Evolutionary conservation across 2,113 vertebrate species (phyloP), one percentile per base, ranked within the genome.

Genomic region (Seriola rivoliana): DNA sequence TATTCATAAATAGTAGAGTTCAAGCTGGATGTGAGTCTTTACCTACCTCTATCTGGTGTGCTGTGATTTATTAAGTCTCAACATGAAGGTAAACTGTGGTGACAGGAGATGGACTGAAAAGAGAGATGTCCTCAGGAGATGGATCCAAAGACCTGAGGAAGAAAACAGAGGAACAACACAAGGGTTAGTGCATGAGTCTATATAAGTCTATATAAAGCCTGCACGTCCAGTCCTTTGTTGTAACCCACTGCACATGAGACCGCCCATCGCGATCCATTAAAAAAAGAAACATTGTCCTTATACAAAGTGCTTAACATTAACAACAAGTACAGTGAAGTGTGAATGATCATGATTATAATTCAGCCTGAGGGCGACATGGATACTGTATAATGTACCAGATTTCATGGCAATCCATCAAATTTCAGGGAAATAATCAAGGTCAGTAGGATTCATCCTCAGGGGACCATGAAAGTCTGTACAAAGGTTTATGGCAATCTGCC

Each of bases 11-110:
- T 2, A 44, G 8, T 23, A 52, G 29, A 50, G 29, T 71, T 32
- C 25, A 60, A 67, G 14, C 0, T 50, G 16, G 13, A 17, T 5
- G 16, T 32, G n/a, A 73, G 36, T 9, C 13, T 4, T 25, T 32
- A 19, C 91, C 52, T 85, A 93, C 93, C 90, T 94, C 75, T 94
- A 89, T 85, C 76, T 88, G 82, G 32, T 78, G 73, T 71, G 60
- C 57, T 87, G 85, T 70, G 76, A 57, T 88, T 73, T 85, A 66
- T 81, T 80, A 58, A 32, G 81, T 86, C 62, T 89, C 88, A 91
- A 87, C 92, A 91, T 94, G 86, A 89, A 92, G 88, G 80, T 48
- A 8, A 85, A 78, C 71, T 63, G 78, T 55, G 23, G 65, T 32
- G 57, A 75, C 40, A 75, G 38, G 48, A 62, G 84, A 69, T 46